Evolutionary conservation across 2,113 vertebrate species (phyloP).

Genomic region (Forbesichthys agassizii): DNA sequence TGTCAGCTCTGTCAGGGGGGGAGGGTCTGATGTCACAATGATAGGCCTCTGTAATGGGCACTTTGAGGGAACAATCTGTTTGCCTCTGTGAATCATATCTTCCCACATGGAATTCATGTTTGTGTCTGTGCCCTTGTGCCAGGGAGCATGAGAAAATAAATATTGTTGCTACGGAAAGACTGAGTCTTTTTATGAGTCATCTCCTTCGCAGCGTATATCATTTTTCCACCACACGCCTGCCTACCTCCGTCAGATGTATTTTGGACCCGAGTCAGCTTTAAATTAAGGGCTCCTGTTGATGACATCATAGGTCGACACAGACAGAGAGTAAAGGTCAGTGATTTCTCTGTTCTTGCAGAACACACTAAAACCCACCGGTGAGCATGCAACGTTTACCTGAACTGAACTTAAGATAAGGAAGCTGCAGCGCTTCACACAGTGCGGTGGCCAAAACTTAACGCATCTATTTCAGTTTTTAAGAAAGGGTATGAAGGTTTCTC

Average conservation of each 20-base stretch:
- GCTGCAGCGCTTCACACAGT: too few species aligned
- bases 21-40: slow-evolving; percentile 77
- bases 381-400: too few species aligned
- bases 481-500: too few species aligned
- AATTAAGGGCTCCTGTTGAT: slow-evolving; percentile 6
- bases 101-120: slow-evolving; percentile 70
- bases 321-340: not conserved
- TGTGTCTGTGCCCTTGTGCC: slow-evolving; percentile 65
- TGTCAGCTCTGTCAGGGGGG: slow-evolving; percentile 75
- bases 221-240: slow-evolving; percentile 38
- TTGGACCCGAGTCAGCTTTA: slow-evolving; percentile 6
- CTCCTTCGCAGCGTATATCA: not conserved
- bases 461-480: too few species aligned
- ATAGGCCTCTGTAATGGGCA: slow-evolving; percentile 76
- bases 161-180: slow-evolving; percentile 52
- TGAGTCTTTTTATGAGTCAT: slow-evolving; percentile 31
- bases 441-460: too few species aligned
- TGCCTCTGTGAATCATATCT: slow-evolving; percentile 71
- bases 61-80: slow-evolving; percentile 62
- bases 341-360: too few species aligned
- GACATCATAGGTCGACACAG: slow-evolving; percentile 5
- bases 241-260: slow-evolving; percentile 31
- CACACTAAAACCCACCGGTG: too few species aligned
- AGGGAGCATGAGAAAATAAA: slow-evolving; percentile 58
- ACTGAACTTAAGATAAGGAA: too few species aligned